Conservation (phyloP, 2,113 vertebrate species). For the Anhinga anhinga region DNA sequence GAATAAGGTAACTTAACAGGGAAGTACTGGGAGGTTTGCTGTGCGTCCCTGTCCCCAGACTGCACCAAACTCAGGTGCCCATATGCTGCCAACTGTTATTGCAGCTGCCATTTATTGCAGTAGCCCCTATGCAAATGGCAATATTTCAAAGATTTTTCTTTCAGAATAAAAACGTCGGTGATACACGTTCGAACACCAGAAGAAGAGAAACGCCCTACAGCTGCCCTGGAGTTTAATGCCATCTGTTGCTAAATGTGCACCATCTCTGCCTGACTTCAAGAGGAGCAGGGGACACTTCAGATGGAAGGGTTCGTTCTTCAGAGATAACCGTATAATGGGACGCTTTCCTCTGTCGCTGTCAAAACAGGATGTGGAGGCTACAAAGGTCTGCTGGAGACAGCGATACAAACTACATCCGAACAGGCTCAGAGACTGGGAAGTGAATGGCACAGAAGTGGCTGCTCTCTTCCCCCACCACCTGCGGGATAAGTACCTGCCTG, state of each 20-base stretch:
- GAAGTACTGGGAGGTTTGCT: neutral
- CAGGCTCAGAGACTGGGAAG: neutral
- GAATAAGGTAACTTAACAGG: neutral
- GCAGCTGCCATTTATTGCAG: neutral
- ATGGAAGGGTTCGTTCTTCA: neutral
- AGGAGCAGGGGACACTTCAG: neutral
- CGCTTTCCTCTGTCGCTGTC: neutral
- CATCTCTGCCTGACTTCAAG: neutral
- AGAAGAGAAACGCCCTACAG: neutral
- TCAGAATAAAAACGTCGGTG: neutral
- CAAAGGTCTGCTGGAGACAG: neutral
- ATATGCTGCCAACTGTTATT: neutral
- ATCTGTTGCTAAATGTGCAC: neutral
- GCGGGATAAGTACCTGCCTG: neutral
- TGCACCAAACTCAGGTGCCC: neutral
- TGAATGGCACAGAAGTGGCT: neutral
- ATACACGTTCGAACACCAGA: neutral
- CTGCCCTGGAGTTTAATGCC: neutral
- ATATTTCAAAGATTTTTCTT: neutral
- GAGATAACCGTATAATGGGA: neutral
- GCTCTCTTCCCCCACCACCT: neutral
- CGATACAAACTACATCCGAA: neutral
- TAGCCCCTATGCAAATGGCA: neutral
- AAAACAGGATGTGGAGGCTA: conserved; percentile 1
- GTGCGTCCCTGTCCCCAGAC: neutral